These are phyloP conservation scores for Atherinomorus stipes DNA, from an alignment of 2,113 vertebrate genomes.

Conservation along the genomic window DNA sequence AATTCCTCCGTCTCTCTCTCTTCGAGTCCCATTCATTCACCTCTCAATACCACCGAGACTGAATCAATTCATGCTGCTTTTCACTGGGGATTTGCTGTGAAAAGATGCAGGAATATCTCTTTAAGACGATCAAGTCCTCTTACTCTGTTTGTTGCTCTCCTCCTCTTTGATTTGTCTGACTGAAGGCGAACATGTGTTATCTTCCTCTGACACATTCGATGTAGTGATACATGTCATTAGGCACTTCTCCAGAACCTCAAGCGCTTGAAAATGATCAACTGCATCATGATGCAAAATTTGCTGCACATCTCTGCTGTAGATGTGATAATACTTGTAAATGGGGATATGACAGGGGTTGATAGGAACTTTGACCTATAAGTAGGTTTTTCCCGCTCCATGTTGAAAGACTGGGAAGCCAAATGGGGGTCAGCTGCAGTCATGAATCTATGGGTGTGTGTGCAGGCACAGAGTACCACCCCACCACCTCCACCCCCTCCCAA, in stretches of 20 bases:
- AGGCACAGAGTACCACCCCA: constrained; percentile 13
- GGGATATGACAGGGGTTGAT: constrained; percentile 53
- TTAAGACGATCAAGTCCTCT: constrained; percentile 50
- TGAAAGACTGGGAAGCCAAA: constrained; percentile 63
- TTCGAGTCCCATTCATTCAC: constrained; percentile 56
- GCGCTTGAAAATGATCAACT: neutral
- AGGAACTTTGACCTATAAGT: constrained; percentile 67
- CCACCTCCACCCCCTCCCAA: constrained; percentile 24
- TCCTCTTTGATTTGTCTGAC: constrained; percentile 39
- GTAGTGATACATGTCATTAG: neutral
- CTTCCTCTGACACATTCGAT: neutral
- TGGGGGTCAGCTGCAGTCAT: constrained; percentile 59
- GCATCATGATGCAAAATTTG: constrained; percentile 2
- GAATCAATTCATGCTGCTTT: constrained; percentile 69
- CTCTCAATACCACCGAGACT: constrained; percentile 65
- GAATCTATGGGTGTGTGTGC: constrained; percentile 33
- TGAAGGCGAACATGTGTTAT: constrained; percentile 1
- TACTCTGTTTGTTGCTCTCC: constrained; percentile 15
- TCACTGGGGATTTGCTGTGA: constrained; percentile 65
- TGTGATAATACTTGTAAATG: constrained; percentile 32
- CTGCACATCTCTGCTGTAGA: constrained; percentile 9
- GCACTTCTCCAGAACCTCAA: constrained; percentile 14
- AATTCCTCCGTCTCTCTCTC: constrained; percentile 38
- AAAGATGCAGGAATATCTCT: constrained; percentile 63
- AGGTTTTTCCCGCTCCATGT: constrained; percentile 52